phyloP scores from a whole-genome alignment of 2,888 invertebrate genomes.

The Andricus quercusramuli region DNA sequence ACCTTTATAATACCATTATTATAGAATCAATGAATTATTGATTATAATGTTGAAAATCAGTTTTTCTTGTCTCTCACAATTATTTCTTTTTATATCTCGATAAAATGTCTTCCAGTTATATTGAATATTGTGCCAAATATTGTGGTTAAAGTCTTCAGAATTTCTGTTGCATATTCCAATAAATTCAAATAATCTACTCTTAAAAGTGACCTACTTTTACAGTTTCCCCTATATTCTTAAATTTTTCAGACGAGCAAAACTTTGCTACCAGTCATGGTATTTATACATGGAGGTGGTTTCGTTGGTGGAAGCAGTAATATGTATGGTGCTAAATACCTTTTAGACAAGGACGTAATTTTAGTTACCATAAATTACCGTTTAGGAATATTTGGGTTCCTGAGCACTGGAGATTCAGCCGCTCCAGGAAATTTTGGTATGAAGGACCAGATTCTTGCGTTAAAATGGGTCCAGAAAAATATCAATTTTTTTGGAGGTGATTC shows the following conservation, averaged over 20 bases:
- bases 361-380: conserved; percentile 10
- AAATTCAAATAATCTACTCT: no score
- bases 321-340: neutral
- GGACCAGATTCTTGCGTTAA: conserved; percentile 49
- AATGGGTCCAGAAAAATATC: conserved; percentile 49
- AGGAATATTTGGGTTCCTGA: conserved; percentile 32
- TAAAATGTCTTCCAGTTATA: no score
- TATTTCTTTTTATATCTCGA: no score
- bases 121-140: no score
- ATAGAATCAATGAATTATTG: no score
- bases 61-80: no score
- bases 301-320: neutral
- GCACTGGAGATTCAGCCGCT: conserved; percentile 56
- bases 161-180: no score
- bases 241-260: neutral
- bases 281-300: conserved; percentile 9
- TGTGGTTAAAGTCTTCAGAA: no score
- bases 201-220: no score
- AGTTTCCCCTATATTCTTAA: neutral
- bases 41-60: no score
- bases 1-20: no score
- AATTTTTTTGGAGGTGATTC: conserved; percentile 50
- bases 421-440: conserved; percentile 53
- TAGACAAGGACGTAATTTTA: conserved; percentile 9
- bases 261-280: conserved; percentile 8